These are phyloP conservation scores for Micropoecilia bifurca DNA, from an alignment of 2,797 vertebrate genomes.

Conservation along the genomic window DNA sequence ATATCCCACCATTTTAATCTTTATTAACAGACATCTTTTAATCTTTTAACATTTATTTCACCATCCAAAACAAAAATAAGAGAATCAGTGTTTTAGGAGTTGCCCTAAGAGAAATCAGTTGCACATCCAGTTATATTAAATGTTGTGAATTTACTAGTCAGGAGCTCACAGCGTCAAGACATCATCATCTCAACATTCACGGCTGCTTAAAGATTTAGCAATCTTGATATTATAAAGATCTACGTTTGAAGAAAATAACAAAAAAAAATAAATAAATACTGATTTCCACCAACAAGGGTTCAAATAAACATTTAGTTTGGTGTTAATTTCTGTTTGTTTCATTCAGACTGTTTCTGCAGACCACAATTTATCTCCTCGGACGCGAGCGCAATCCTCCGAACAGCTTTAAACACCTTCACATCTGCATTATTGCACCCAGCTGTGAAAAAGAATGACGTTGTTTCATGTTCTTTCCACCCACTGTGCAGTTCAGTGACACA, in stretches of 20 bases:
- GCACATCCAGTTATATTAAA: not conserved
- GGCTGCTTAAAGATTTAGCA: not conserved
- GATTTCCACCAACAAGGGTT: not conserved
- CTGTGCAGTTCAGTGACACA: slow-evolving; percentile 13
- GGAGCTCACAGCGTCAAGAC: not conserved
- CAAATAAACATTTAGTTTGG: not conserved
- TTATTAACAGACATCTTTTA: not conserved
- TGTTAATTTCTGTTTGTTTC: not conserved
- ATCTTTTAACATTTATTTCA: not conserved
- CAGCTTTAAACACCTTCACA: slow-evolving; percentile 6
- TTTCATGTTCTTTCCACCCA: slow-evolving; percentile 13
- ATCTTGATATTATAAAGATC: not conserved
- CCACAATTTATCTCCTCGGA: not conserved
- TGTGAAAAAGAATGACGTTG: slow-evolving; percentile 23
- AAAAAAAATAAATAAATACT: not conserved
- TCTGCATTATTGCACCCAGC: slow-evolving; percentile 15
- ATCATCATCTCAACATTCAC: not conserved
- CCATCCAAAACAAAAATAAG: too few species aligned
- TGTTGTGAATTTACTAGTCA: not conserved
- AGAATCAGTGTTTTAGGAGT: not conserved
- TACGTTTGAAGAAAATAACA: not conserved
- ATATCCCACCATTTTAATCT: not conserved
- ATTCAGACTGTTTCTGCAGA: not conserved
- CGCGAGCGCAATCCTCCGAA: not conserved
- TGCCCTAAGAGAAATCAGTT: not conserved